Evolutionary conservation across 2,888 invertebrate genomes (phyloP), one percentile per base, ranked within the genome.

Genomic region (Sinotaia quadrata): DNA sequence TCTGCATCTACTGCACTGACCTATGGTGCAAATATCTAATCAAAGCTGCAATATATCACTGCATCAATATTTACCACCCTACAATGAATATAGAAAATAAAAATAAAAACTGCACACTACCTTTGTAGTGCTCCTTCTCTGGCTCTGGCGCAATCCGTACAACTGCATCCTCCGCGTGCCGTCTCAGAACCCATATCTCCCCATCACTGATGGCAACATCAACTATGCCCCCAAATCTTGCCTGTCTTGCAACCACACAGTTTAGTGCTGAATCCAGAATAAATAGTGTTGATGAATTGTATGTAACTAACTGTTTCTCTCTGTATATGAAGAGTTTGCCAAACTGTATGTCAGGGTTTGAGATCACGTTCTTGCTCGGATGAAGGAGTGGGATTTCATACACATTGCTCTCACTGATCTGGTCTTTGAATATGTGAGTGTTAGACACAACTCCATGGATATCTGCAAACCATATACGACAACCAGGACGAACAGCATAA

Each of bases 401-500:
- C 12, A 68, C 61, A 18, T 56, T 37, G 4, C 36, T 7, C n/a
- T n/a, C n/a, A 7, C 47, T 49, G 21, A 87, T 36, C 12, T 83
- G 73, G 56, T 84, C 95, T 90, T 94, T 94, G 85, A 95, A 95
- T 31, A 96, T 91, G 56, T 95, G 89, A 0, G 96, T 96, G 88
- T 94, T 93, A 66, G 92, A 90, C n/a, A 97, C 96, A 73, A 91
- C 91, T 0, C 96, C 96, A 37, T 89, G 86, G 29, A 90, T 87
- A 88, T 93, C 92, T 0, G 95, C 93, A 69, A 94, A 90, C 96
- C 96, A 97, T 78, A 96, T 90, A 47, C 96, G 90, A 71, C 94
- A 90, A 8, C 95, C 95, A 24, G 95, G 94, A 36, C 96, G 91
- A 62, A 93, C 93, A 82, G 95, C 93, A 89, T 92, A 94, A 65